Base-by-base conservation (phyloP, 2,797 vertebrate species). In the Sus cebifrons region DNA sequence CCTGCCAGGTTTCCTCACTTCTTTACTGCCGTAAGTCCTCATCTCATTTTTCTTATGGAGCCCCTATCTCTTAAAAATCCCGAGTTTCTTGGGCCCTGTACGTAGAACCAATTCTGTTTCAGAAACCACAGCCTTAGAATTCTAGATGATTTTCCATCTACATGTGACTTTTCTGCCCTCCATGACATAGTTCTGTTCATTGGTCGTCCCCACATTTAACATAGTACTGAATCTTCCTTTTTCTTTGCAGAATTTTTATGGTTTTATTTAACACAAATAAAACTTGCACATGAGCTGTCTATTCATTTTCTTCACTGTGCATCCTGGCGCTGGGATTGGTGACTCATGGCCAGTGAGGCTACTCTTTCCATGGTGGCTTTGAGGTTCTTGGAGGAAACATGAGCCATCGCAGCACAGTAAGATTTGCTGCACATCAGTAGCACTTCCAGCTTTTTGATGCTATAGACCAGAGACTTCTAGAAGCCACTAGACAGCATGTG, bases 231-330 rank as follows among this genome's bases (percentile, higher is more conserved):
- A 79, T 49, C 52, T 87, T 86, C 65, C 44, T 81, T 64, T 92
- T 25, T 17, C 62, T 68, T 40, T 65, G 16, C 17, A 68, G 60
- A 89, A 58, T 60, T 62, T 40, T 73, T 79, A 67, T 74, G 14
- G 32, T 74, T 86, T 95, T 89, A 85, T 68, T 85, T 74, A 92
- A 70, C 64, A 60, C 60, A 75, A 79, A 74, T 85, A 85, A 86
- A 81, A 75, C 40, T 94, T 78, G 23, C 23, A 54, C 16, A 54
- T n/a, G 81, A 54, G 12, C 40, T 85, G 12, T 89, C n/a, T 68
- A 29, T 64, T 89, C 36, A 54, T 71, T 82, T 77, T 82, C 60
- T 95, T 77, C 29, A 44, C 62, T 65, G 32, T 40, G 15, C 52
- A 92, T 52, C n/a, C 56, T 79, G 78, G n/a, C 67, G 12, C 62